Conservation (phyloP, 2,113 vertebrate genomes). For the Colius striatus region DNA sequence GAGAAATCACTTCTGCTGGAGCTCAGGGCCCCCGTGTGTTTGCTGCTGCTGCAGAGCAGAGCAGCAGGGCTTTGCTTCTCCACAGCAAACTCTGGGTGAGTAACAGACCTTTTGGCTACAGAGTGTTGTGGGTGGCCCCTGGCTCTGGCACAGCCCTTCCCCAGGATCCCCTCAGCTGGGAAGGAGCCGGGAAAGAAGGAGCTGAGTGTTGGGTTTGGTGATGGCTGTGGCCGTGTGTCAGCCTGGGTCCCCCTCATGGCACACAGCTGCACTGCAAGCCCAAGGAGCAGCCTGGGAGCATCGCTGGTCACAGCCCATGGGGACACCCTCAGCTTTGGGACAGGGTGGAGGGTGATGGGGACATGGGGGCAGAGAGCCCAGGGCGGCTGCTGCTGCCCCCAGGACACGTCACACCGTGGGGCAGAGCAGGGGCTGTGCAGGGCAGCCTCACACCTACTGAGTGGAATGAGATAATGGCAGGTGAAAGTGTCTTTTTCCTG, state of each 20-base stretch:
- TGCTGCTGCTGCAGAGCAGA: neutral
- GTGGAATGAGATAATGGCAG: neutral
- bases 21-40: neutral
- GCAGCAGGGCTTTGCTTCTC: neutral
- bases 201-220: neutral
- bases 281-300: neutral
- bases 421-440: neutral
- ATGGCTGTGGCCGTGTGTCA: neutral
- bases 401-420: fast-evolving
- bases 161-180: neutral
- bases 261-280: neutral
- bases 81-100: neutral
- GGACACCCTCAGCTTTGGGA: neutral
- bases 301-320: fast-evolving
- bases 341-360: neutral
- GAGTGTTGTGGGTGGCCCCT: neutral
- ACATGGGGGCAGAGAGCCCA: neutral
- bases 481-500: neutral
- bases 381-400: fast-evolving
- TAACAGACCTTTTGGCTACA: fast-evolving
- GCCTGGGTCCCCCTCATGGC: constrained; percentile 51
- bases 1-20: neutral
- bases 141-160: neutral
- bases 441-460: neutral
- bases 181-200: neutral